Evolutionary conservation across 2,888 invertebrate species (phyloP).

Genomic region (Encarsia formosa): DNA sequence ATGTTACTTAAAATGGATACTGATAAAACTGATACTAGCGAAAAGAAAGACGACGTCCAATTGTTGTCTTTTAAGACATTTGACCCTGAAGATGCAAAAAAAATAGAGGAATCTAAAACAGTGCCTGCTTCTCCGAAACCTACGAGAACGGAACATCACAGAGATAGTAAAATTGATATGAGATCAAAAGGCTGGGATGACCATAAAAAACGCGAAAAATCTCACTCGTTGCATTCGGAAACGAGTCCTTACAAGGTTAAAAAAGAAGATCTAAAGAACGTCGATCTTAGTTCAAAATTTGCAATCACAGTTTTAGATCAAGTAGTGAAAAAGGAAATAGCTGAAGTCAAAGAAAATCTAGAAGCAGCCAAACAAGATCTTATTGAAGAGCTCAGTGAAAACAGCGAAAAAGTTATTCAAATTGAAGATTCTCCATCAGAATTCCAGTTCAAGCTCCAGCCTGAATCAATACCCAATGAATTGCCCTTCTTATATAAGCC

Average conservation of each 20-base stretch:
- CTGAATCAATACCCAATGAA: conserved; percentile 61
- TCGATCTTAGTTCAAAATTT: conserved; percentile 46
- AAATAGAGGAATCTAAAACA: conserved; percentile 19
- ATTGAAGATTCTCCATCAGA: conserved; percentile 69
- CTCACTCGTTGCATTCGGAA: conserved; percentile 23
- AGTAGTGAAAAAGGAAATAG: conserved; percentile 65
- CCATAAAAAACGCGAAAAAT: conserved; percentile 40
- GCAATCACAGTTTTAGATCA: conserved; percentile 48
- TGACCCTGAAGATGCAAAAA: conserved; percentile 17
- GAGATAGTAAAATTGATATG: conserved; percentile 13
- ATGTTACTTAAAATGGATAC: conserved; percentile 21
- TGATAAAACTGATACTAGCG: conserved; percentile 55
- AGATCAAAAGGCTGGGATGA: conserved; percentile 38
- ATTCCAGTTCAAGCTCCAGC: conserved; percentile 65
- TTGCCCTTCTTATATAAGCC: conserved; percentile 52
- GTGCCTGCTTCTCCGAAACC: conserved; percentile 1
- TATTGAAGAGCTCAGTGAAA: conserved; percentile 64
- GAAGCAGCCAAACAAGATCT: conserved; percentile 69
- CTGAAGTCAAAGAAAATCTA: conserved; percentile 68
- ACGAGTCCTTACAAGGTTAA: conserved; percentile 32
- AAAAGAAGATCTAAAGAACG: conserved; percentile 43
- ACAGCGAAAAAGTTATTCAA: conserved; percentile 53
- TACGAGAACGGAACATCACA: conserved; percentile 6
- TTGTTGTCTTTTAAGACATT: conserved; percentile 21
- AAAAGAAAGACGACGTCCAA: conserved; percentile 37